Conservation (phyloP, 2,888 invertebrate species). For the Gibbula magus region DNA sequence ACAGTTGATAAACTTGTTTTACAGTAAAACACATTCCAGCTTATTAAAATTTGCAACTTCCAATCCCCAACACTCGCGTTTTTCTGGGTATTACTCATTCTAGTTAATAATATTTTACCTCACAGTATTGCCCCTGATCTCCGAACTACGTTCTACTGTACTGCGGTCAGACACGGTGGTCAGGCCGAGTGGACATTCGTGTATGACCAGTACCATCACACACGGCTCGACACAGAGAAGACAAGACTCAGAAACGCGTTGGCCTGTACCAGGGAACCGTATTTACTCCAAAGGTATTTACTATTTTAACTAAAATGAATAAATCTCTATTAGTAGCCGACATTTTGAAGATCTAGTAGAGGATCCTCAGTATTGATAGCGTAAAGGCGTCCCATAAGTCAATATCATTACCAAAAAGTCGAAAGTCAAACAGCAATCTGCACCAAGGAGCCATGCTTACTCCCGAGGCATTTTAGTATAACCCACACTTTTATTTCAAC, state of each 20-base stretch:
- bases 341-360: no score
- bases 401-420: no score
- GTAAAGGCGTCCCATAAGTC: no score
- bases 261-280: conserved; percentile 83
- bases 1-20: no score
- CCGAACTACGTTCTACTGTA: conserved; percentile 84
- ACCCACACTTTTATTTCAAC: no score
- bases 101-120: conserved; percentile 32
- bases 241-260: conserved; percentile 81
- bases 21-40: no score
- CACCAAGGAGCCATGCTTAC: no score
- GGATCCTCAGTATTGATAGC: no score
- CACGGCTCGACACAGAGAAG: conserved; percentile 82
- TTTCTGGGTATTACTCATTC: not conserved
- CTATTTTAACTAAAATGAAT: not conserved
- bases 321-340: no score
- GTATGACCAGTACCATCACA: conserved; percentile 80
- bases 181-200: conserved; percentile 85
- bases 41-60: no score
- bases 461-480: no score
- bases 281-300: conserved; percentile 76
- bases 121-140: conserved; percentile 84
- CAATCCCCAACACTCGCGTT: no score
- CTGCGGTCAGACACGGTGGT: conserved; percentile 81
- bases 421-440: not conserved